These are phyloP conservation scores for Peromyscus aztecus DNA, from an alignment of 2,797 vertebrate species.

Conservation along the genomic window DNA sequence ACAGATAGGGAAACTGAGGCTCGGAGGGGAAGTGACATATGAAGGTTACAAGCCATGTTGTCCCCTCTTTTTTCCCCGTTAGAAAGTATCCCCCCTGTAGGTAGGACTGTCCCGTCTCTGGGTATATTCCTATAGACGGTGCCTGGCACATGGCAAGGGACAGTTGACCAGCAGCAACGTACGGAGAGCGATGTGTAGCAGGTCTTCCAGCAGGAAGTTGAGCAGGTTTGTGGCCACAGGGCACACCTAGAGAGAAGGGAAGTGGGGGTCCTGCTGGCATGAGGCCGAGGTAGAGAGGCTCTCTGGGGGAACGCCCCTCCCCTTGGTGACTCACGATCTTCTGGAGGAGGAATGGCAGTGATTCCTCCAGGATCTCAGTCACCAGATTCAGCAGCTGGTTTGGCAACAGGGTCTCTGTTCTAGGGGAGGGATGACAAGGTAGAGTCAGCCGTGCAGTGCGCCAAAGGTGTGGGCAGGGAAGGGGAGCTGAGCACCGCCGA, in stretches of 20 bases:
- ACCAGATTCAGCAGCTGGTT: slow-evolving; percentile 18
- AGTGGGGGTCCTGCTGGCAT: neutral
- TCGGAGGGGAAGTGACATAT: neutral
- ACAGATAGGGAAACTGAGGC: slow-evolving; percentile 13
- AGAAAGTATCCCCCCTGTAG: neutral
- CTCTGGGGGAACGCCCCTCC: neutral
- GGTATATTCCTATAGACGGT: neutral
- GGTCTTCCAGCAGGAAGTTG: slow-evolving; percentile 55
- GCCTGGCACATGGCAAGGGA: neutral
- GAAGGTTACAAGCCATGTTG: neutral
- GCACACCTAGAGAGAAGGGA: slow-evolving; percentile 57
- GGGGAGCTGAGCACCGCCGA: neutral
- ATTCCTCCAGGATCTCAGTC: neutral
- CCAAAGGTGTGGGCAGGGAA: neutral
- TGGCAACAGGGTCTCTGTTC: neutral
- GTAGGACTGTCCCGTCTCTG: neutral
- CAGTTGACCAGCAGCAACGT: neutral
- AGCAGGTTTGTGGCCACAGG: slow-evolving; percentile 50
- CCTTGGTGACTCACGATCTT: slow-evolving; percentile 56
- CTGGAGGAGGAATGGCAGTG: slow-evolving; percentile 65
- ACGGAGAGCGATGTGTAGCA: slow-evolving; percentile 32
- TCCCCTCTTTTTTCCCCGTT: neutral
- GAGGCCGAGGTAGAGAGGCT: neutral
- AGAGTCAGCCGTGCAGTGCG: neutral
- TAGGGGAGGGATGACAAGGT: neutral